phyloP scores from a whole-genome alignment of 2,888 invertebrate species.

The Zaprionus obscuricornis region DNA sequence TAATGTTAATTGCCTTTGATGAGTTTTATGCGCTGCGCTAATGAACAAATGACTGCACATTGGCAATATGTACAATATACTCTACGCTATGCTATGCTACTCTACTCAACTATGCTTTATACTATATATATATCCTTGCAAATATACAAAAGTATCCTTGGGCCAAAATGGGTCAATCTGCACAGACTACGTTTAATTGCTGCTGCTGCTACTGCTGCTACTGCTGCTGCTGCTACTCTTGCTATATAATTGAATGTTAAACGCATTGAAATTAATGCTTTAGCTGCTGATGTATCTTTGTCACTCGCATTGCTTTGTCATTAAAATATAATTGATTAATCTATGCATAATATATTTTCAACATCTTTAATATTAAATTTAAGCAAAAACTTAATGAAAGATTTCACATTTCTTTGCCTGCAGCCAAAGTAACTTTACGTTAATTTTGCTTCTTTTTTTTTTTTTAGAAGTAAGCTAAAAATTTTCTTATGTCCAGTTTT shows the following conservation, averaged over 20 bases:
- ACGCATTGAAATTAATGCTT: constrained; percentile 38
- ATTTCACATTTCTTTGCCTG: no score
- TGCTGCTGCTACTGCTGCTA: constrained; percentile 15
- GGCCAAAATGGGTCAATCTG: constrained; percentile 11
- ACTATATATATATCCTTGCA: constrained; percentile 32
- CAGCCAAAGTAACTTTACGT: no score
- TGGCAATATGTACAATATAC: constrained; percentile 56
- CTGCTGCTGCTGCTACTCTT: constrained; percentile 10
- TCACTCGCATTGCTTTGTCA: no score
- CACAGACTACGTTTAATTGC: constrained; percentile 53
- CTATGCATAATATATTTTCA: no score
- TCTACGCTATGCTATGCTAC: no score
- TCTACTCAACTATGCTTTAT: neutral
- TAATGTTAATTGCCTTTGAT: constrained; percentile 78
- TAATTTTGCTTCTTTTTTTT: no score
- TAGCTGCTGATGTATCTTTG: neutral
- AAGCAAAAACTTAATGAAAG: no score
- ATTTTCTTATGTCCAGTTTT: no score
- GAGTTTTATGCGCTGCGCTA: constrained; percentile 76
- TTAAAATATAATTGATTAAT: no score
- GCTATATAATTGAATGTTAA: constrained; percentile 59
- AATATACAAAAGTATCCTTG: constrained; percentile 23
- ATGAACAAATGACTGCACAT: constrained; percentile 75
- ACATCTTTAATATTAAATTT: no score
- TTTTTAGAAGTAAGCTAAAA: no score